phyloP scores from a whole-genome alignment of 30 jellyfish, hydroid and myxozoan species.

The Cassiopea andromeda region DNA sequence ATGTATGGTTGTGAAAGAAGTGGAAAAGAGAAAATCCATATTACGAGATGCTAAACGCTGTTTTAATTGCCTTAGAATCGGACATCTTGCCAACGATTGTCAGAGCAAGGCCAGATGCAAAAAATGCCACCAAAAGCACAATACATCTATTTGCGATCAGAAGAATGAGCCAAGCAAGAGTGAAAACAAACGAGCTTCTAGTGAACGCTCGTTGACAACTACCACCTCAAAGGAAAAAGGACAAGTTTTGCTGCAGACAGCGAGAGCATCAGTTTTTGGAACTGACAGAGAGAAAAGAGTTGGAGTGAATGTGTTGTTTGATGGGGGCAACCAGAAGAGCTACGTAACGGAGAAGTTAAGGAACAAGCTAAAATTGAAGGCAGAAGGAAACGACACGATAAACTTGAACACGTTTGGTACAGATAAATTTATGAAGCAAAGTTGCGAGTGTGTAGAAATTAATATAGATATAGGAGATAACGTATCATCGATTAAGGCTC shows the following conservation, averaged over 20 bases:
- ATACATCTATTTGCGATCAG: background rate
- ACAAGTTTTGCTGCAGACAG: constrained; percentile 14
- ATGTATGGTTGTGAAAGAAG: constrained; percentile 14
- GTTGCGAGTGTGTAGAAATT: constrained; percentile 18
- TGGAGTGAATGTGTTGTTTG: constrained; percentile 27
- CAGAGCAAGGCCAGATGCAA: background rate
- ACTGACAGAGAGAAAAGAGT: background rate
- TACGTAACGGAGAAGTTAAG: constrained; percentile 38
- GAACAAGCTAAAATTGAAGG: constrained; percentile 8
- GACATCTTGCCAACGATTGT: constrained; percentile 30
- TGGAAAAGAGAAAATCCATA: background rate
- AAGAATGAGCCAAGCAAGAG: background rate
- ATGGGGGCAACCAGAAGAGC: constrained; percentile 55
- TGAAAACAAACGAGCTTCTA: no score
- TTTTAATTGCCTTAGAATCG: background rate
- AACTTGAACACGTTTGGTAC: constrained; percentile 55
- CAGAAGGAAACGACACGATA: constrained; percentile 3
- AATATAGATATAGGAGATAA: constrained; percentile 10
- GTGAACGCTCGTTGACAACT: constrained; percentile 3
- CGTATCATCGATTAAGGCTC: background rate
- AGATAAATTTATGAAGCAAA: background rate
- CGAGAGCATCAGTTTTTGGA: constrained; percentile 16
- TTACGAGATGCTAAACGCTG: constrained; percentile 30
- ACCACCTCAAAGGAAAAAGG: background rate
- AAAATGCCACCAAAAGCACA: constrained; percentile 4